Evolutionary conservation across 1,140 invertebrate genomes (phyloP), one percentile per base, ranked within the genome.

Genomic region (Chymomyza costata): DNA sequence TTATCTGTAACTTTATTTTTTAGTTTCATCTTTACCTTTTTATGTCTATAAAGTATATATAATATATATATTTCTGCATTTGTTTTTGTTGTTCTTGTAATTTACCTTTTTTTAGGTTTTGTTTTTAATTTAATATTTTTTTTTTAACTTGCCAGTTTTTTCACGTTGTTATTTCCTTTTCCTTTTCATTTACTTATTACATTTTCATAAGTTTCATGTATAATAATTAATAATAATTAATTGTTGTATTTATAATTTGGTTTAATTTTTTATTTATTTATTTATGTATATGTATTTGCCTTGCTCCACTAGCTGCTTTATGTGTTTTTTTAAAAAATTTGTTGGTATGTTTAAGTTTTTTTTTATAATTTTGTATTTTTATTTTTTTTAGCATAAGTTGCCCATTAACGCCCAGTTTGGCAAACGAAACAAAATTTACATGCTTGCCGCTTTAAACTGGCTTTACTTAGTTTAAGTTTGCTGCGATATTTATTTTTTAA

Each of bases 1-100:
- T 82, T 82, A 76, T 81, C 82, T 82, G 65, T 80, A 82, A 82
- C 76, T 82, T 82, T 82, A 82, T 82, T 82, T 74, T 76, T 83
- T 76, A 78, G 67, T 74, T 83, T 82, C 65, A 65, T 60, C 52
- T 71, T 71, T 56, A 51, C 50, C 39, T 52, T 76, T 74, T 83
- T 78, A 83, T 83, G 69, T 83, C 81, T 83, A 83, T 83, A 83
- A 83, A 83, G 81, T 83, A 83, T 83, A 83, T 83, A 83, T 83
- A 83, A 83, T 83, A 83, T 83, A n/a, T n/a, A 83, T 83, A 83
- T 83, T 76, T 74, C 64, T 71, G 53, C 53, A 51, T 69, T 63
- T 61, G 51, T 41, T 65, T 52, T 32, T 54, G 60, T 59, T 60
- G 55, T 65, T 73, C 53, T 54, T 48, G 48, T 61, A 38, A 37